These are phyloP conservation scores for Solenodon paradoxus DNA, from an alignment of 2,113 vertebrate species.

Conservation along the genomic window DNA sequence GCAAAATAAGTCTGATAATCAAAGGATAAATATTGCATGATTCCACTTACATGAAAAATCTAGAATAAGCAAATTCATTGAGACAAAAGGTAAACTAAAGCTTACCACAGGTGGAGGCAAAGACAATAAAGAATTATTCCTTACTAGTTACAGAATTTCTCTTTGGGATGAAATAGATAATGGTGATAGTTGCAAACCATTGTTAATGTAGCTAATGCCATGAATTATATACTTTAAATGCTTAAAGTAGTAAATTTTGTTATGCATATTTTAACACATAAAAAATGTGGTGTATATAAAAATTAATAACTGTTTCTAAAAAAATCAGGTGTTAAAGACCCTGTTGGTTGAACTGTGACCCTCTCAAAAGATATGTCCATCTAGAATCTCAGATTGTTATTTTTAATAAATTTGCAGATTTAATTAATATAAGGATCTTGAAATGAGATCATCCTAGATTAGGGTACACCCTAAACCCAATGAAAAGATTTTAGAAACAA, in stretches of 20 bases:
- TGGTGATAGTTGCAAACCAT: not conserved
- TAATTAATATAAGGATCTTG: not conserved
- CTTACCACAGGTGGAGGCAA: not conserved
- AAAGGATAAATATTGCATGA: not conserved
- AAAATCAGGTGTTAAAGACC: not conserved
- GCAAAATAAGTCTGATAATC: not conserved
- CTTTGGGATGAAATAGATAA: not conserved
- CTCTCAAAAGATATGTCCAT: not conserved
- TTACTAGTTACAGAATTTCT: not conserved
- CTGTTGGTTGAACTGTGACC: not conserved
- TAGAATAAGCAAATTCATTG: not conserved
- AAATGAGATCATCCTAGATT: not conserved
- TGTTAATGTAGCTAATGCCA: not conserved
- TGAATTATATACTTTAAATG: not conserved
- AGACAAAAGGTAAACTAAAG: not conserved
- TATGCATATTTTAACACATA: not conserved
- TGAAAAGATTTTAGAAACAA: too few species aligned
- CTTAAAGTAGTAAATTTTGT: not conserved
- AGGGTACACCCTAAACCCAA: not conserved
- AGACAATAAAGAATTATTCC: not conserved
- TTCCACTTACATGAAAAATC: not conserved
- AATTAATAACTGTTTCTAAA: too few species aligned
- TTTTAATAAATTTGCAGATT: not conserved
- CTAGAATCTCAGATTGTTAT: not conserved
- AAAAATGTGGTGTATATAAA: not conserved